A percentile compares a stretch with the other conserved stretches of the same genome.
phyloP scores from a whole-genome alignment of 2,888 invertebrate genomes.

The Campaea margaritaria region DNA sequence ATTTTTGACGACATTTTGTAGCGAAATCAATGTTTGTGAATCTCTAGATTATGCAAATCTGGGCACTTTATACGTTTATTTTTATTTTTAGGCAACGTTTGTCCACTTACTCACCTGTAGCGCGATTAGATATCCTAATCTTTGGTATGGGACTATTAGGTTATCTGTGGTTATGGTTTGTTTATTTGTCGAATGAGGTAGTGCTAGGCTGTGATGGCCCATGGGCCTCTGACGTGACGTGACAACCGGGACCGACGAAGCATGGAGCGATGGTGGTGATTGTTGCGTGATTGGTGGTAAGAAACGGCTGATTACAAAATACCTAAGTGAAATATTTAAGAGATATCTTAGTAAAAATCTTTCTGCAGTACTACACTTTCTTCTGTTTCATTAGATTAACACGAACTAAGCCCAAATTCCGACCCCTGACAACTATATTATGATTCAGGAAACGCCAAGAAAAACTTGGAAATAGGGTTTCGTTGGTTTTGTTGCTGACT shows the following conservation, averaged over 20 bases:
- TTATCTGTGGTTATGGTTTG: too few relatives aligned
- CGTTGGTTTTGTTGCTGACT: slow-evolving; percentile 8
- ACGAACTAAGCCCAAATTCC: slow-evolving; percentile 22
- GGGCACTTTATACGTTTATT: background rate
- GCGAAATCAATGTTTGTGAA: background rate
- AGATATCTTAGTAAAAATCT: slow-evolving; percentile 8
- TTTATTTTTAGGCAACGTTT: too few relatives aligned
- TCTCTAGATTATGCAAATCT: too few relatives aligned
- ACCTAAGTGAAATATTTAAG: background rate
- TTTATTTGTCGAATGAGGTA: too few relatives aligned
- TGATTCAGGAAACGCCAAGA: slow-evolving; percentile 11
- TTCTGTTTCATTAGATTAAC: slow-evolving; percentile 33
- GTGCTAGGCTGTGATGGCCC: too few relatives aligned
- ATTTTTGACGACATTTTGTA: slow-evolving; percentile 2
- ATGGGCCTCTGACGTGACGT: too few relatives aligned
- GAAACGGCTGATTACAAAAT: background rate
- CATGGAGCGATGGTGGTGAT: too few relatives aligned
- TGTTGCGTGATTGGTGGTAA: too few relatives aligned
- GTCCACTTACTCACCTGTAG: too few relatives aligned
- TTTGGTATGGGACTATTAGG: too few relatives aligned
- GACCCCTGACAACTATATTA: background rate
- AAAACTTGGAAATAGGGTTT: slow-evolving; percentile 3
- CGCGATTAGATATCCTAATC: too few relatives aligned
- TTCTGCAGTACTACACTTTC: slow-evolving; percentile 17
- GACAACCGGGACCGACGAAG: too few relatives aligned